Evolutionary conservation across 37 sponge, comb jelly and placozoan genomes (phyloP), one percentile per base, ranked within the genome.

Genomic region (Spongilla lacustris): DNA sequence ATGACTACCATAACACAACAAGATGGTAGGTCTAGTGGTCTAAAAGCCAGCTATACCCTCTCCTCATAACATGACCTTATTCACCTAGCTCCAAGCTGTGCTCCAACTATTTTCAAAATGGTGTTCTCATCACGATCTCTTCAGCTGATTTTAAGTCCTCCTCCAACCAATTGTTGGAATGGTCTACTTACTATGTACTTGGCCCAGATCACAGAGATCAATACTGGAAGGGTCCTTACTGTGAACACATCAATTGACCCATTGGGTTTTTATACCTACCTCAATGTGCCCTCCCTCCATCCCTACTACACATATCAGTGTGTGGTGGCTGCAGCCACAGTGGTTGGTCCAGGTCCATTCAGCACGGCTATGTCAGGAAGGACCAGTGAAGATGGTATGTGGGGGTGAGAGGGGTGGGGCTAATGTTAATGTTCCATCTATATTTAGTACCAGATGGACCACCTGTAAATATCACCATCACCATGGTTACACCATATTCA

Each of bases 281-380:
- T 79, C 1, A 66, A 50, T 0, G 28, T 79, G 8, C 32, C 48
- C 21, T 14, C 22, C n/a, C 84, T 89, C 22, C 82, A 89, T 58
- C 82, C 82, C 19, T 89, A 71, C 66, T 28, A 50, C 30, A 70
- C n/a, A 21, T 89, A 83, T 33, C 2, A 31, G 2, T 76, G 41
- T 33, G 6, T 31, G 33, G 74, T 89, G 76, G 84, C 84, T 46
- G 89, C 89, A 38, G 73, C 25, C 0, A 89, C 89, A 46, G 49
- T 25, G 49, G 37, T 70, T 27, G 89, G 25, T 19, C 10, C 66
- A 21, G 89, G 89, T 31, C 84, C 84, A 14, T 77, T 66, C 79
- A 76, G 69, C 28, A 13, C 3, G 36, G 4, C 72, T 32, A n/a
- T 69, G 1, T 37, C 71, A 30, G 35, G 48, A 38, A 27, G 50